Evolutionary conservation across 2,797 vertebrate species (phyloP).

Genomic region (Odontamblyopus rebecca): DNA sequence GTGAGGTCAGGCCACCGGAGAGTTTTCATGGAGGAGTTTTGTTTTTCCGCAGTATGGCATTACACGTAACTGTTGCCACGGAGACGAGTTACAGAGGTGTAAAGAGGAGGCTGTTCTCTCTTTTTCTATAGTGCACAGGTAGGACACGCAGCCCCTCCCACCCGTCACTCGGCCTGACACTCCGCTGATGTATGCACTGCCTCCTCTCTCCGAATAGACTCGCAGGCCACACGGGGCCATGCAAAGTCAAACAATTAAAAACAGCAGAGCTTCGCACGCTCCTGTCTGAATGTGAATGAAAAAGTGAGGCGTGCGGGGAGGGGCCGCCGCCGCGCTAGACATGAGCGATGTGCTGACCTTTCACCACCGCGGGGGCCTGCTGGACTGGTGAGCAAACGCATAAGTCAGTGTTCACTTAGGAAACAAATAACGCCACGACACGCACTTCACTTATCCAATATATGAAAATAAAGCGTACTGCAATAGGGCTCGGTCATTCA

Average conservation of each 20-base stretch:
- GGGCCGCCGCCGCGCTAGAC: constrained; percentile 24
- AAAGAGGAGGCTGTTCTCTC: too few species aligned
- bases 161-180: constrained; percentile 50
- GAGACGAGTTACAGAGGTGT: too few species aligned
- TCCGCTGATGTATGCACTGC: constrained; percentile 54
- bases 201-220: constrained; percentile 30
- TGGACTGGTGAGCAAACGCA: constrained; percentile 26
- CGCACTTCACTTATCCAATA: not conserved
- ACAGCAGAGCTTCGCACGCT: constrained; percentile 39
- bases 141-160: constrained; percentile 60
- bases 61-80: too few species aligned
- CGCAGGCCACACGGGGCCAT: constrained; percentile 16
- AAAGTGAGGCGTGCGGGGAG: constrained; percentile 31
- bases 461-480: not conserved
- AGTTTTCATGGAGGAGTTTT: too few species aligned
- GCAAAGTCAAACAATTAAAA: constrained; percentile 47
- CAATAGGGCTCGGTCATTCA: too few species aligned
- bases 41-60: too few species aligned
- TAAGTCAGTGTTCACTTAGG: constrained; percentile 39
- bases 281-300: constrained; percentile 35
- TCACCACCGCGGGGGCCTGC: constrained; percentile 34
- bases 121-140: constrained; percentile 37
- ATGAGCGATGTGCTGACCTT: constrained; percentile 43
- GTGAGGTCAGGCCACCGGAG: too few species aligned
- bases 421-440: not conserved